Evolutionary conservation across 2,888 invertebrate species (phyloP).

Genomic region (Tinea semifulvella): DNA sequence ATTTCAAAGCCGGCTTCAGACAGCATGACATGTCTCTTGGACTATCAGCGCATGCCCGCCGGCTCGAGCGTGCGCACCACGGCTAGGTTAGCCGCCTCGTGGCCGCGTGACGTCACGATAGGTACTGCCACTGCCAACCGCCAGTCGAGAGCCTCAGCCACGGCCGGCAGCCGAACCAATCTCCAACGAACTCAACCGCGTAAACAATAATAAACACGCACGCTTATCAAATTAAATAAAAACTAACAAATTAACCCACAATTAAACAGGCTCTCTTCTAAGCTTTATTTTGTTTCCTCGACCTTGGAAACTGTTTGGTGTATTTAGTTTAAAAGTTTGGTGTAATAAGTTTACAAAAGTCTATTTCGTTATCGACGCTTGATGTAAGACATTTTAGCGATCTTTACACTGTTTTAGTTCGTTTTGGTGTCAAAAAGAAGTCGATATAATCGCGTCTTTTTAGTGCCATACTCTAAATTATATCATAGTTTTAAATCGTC

Average conservation of each 20-base stretch:
- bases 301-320: constrained; percentile 14
- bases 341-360: constrained; percentile 39
- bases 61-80: constrained; percentile 28
- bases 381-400: constrained; percentile 14
- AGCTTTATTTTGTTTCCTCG: background rate
- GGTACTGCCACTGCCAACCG: constrained; percentile 23
- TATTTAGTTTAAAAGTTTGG: constrained; percentile 26
- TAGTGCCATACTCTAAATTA: constrained; percentile 49
- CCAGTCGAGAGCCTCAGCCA: constrained; percentile 16
- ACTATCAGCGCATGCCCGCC: constrained; percentile 30
- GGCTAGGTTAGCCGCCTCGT: constrained; percentile 21
- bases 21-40: constrained; percentile 19
- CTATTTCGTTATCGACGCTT: constrained; percentile 10
- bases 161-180: constrained; percentile 11
- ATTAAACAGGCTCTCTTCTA: constrained; percentile 5
- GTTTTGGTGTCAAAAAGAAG: constrained; percentile 18
- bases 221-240: constrained; percentile 13
- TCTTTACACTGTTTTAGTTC: constrained; percentile 16
- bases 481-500: constrained; percentile 32
- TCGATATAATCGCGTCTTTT: constrained; percentile 58
- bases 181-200: constrained; percentile 25
- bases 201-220: constrained; percentile 46
- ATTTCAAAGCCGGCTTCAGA: constrained; percentile 3
- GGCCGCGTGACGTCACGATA: constrained; percentile 23
- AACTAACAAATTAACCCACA: too few species aligned